Evolutionary conservation across 30 jellyfish, hydroid and myxozoan species (phyloP), one percentile per base, ranked within the genome.

Genomic region (Hydra vulgaris): DNA sequence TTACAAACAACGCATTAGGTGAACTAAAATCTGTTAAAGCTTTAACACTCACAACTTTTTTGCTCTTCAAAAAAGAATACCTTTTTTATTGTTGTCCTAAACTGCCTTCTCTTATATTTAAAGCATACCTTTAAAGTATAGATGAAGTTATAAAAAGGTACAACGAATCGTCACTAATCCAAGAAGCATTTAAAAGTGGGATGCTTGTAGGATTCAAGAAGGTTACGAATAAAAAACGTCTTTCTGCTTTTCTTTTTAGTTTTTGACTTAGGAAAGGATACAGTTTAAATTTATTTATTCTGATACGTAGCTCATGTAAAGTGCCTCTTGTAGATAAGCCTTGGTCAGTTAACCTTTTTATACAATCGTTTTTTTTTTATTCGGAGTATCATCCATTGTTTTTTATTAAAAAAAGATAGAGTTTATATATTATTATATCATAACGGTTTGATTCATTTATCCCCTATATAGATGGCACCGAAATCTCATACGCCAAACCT

Each of bases 21-120:
- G 75, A 3, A 68, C 75, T 68, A 20, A n/a, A 54, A 0, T 80
- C 74, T 15, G 67, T 25, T 0, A 70, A 26, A n/a, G 87, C 27
- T 80, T 80, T 80, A n/a, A 80, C 87, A 22, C 27, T 27, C 8
- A 22, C 84, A 15, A 80, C 27, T 80, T 66, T 80, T 26, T 77
- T 68, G 80, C 87, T 80, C 23, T 17, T 27, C 23, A 80, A 27
- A 16, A 80, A 56, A 15, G 8, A 23, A 70, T 78, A 78, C 18
- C 66, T 55, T 61, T 78, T 78, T 78, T 78, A 77, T 61, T 78
- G 85, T 78, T 78, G 85, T 20, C 79, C 85, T 54, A 78, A 24
- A 54, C 79, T 54, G 27, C 85, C 85, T 61, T 78, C 0, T 78
- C 81, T 53, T 54, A 27, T 78, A 54, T 52, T 27, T 24, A 69